These are phyloP conservation scores for Parochlus steinenii DNA, from an alignment of 2,888 invertebrate species.

Conservation along the genomic window DNA sequence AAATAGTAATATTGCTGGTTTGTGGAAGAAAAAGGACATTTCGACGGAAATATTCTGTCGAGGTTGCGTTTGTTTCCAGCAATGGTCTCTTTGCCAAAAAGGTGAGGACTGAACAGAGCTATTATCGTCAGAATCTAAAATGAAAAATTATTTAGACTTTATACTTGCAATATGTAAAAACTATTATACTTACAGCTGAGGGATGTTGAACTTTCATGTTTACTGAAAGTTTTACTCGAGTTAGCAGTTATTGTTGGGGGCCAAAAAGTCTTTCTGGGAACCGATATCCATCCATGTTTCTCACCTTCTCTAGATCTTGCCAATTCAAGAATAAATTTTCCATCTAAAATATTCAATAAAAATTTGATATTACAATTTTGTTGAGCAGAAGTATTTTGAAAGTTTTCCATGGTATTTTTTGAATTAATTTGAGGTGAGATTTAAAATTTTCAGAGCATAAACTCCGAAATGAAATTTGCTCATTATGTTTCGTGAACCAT, in stretches of 20 bases:
- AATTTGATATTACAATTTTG: background rate
- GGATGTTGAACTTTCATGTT: slow-evolving; percentile 61
- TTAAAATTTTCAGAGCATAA: background rate
- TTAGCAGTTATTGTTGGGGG: slow-evolving; percentile 59
- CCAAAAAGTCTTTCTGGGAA: slow-evolving; percentile 77
- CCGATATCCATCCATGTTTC: slow-evolving; percentile 75
- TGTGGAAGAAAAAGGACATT: slow-evolving; percentile 33
- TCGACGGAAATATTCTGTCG: slow-evolving; percentile 49
- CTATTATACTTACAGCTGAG: slow-evolving; percentile 48
- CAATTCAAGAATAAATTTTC: slow-evolving; percentile 77
- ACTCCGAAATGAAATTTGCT: background rate
- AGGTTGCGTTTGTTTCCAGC: slow-evolving; percentile 71
- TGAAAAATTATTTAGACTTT: slow-evolving; percentile 12
- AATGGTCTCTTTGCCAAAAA: slow-evolving; percentile 79
- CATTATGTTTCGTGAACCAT: too few species aligned
- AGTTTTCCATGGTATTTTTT: too few species aligned
- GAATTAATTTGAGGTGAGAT: background rate
- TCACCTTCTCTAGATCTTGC: slow-evolving; percentile 61
- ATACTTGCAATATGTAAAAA: background rate
- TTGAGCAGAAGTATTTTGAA: background rate
- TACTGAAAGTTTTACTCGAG: slow-evolving; percentile 32
- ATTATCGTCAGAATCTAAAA: slow-evolving; percentile 71
- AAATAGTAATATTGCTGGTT: slow-evolving; percentile 35
- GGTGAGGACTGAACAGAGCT: slow-evolving; percentile 81
- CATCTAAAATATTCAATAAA: slow-evolving; percentile 42